phyloP scores from a whole-genome alignment of 1,140 invertebrate genomes.

The Drosophila hydei region DNA sequence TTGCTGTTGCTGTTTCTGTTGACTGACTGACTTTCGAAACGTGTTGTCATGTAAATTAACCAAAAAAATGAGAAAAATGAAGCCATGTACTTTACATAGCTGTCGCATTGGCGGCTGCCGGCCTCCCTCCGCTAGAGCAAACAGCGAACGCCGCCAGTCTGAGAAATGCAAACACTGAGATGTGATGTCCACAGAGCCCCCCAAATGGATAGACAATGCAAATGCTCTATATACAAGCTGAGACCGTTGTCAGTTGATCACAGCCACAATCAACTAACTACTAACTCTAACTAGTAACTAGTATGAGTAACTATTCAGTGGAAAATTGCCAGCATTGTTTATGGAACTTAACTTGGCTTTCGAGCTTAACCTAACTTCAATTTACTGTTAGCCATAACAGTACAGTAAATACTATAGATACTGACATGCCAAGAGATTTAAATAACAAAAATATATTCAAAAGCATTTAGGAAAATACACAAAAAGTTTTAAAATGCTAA shows the following conservation, averaged over 20 bases:
- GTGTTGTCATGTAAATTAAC: slow-evolving; percentile 82
- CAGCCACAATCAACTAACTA: slow-evolving; percentile 3
- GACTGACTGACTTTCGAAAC: slow-evolving; percentile 76
- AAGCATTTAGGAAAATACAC: no score
- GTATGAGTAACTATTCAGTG: background rate
- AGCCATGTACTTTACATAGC: slow-evolving; percentile 55
- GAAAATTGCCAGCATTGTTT: background rate
- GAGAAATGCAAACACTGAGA: slow-evolving; percentile 72
- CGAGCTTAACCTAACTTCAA: no score
- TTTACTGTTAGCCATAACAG: no score
- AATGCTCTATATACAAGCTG: background rate
- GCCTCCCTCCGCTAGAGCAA: slow-evolving; percentile 51
- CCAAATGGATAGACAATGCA: background rate
- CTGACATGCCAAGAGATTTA: no score
- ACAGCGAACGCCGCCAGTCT: slow-evolving; percentile 44
- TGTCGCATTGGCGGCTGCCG: slow-evolving; percentile 36
- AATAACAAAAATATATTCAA: no score
- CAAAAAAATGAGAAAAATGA: slow-evolving; percentile 44
- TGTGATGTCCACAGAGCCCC: slow-evolving; percentile 13
- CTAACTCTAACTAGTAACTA: no score
- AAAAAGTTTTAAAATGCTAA: no score
- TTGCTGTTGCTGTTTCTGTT: slow-evolving; percentile 37
- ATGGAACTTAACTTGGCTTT: no score
- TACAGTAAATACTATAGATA: no score
- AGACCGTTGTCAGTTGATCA: background rate